These are phyloP conservation scores for Caenorhabditis inopinata DNA, from an alignment of 1,140 invertebrate species.

Conservation along the genomic window DNA sequence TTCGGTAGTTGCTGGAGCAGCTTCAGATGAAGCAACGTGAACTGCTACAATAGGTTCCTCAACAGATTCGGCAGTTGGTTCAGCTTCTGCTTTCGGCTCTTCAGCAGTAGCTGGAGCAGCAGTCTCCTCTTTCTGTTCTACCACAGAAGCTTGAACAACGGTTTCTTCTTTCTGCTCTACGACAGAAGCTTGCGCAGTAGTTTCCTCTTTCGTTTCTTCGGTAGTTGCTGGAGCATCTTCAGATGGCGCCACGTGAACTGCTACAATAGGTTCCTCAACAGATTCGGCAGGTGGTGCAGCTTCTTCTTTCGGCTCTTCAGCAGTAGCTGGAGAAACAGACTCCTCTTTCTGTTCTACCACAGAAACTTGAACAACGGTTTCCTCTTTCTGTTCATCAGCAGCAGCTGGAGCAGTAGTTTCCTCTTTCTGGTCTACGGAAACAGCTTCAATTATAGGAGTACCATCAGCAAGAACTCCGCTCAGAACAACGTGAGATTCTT, in stretches of 20 bases:
- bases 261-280: too few relatives aligned
- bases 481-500: neutral
- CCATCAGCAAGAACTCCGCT: slow-evolving; percentile 8
- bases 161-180: too few relatives aligned
- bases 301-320: neutral
- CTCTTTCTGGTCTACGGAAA: too few relatives aligned
- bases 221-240: neutral
- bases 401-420: too few relatives aligned
- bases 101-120: neutral
- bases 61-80: neutral
- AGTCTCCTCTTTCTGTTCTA: too few relatives aligned
- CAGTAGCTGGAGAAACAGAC: neutral
- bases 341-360: neutral
- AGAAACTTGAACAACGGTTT: neutral
- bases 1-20: neutral
- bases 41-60: neutral
- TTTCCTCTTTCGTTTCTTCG: neutral
- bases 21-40: neutral
- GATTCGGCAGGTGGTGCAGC: neutral
- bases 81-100: neutral
- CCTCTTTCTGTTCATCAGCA: too few relatives aligned
- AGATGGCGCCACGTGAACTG: neutral
- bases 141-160: neutral
- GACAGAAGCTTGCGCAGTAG: neutral
- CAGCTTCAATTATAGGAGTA: neutral